phyloP scores from a whole-genome alignment of 1,140 invertebrate genomes.

The Episyrphus balteatus region DNA sequence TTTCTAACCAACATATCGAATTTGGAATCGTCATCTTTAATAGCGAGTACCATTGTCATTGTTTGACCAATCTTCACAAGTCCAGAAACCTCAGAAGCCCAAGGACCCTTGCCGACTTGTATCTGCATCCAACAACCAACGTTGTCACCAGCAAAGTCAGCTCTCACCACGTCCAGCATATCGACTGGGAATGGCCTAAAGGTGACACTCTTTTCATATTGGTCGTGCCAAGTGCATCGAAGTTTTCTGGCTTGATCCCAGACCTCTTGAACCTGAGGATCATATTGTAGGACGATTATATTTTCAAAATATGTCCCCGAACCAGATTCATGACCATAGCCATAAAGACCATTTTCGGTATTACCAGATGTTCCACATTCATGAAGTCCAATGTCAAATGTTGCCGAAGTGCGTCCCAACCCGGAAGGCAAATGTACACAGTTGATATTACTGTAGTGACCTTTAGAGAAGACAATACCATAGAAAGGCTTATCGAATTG shows the following conservation, averaged over 20 bases:
- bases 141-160: slow-evolving; percentile 90
- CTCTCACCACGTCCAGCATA: slow-evolving; percentile 86
- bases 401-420: slow-evolving; percentile 69
- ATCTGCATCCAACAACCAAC: slow-evolving; percentile 94
- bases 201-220: slow-evolving; percentile 91
- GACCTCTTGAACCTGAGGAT: slow-evolving; percentile 89
- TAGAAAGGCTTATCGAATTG: slow-evolving; percentile 91
- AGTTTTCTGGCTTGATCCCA: slow-evolving; percentile 91
- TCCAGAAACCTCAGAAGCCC: slow-evolving; percentile 89
- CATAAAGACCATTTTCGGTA: slow-evolving; percentile 75
- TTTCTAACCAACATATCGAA: slow-evolving; percentile 93
- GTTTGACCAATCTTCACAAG: slow-evolving; percentile 91
- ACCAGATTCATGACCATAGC: slow-evolving; percentile 69
- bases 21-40: slow-evolving; percentile 91
- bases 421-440: slow-evolving; percentile 85
- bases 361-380: slow-evolving; percentile 85
- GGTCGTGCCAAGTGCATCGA: slow-evolving; percentile 89
- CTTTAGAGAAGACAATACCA: slow-evolving; percentile 88
- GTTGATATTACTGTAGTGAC: slow-evolving; percentile 82
- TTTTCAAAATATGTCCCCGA: slow-evolving; percentile 91
- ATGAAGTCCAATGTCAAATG: slow-evolving; percentile 84
- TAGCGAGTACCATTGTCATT: slow-evolving; percentile 94
- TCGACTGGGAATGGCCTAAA: slow-evolving; percentile 91
- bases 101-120: slow-evolving; percentile 88
- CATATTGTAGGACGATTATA: slow-evolving; percentile 88